A percentile compares a stretch with the other conserved stretches of the same genome.
Conservation (phyloP, 2,888 invertebrate genomes). For the Pocota personata region DNA sequence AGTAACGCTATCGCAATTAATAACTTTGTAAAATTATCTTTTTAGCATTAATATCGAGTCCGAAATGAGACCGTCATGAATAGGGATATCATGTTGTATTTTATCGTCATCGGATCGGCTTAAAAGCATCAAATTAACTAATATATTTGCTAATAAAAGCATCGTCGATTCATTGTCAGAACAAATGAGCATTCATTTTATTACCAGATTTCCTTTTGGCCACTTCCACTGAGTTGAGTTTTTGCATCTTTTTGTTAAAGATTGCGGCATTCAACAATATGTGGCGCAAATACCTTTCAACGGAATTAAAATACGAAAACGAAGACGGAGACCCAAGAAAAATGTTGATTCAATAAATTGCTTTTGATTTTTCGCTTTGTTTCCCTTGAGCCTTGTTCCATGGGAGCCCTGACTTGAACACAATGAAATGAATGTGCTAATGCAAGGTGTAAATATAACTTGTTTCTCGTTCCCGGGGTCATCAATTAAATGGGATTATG, state of each 20-base stretch:
- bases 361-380: constrained; percentile 64
- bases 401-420: constrained; percentile 36
- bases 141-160: constrained; percentile 74
- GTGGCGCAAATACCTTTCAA: constrained; percentile 62
- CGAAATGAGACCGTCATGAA: not conserved
- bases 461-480: constrained; percentile 58
- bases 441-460: constrained; percentile 73
- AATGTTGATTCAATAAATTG: constrained; percentile 72
- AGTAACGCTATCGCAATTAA: constrained; percentile 56
- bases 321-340: constrained; percentile 23
- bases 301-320: constrained; percentile 38
- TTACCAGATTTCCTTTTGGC: constrained; percentile 60
- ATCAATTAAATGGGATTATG: constrained; percentile 74
- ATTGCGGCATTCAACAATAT: constrained; percentile 21
- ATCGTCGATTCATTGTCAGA: constrained; percentile 73
- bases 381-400: constrained; percentile 40
- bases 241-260: not conserved
- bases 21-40: constrained; percentile 65
- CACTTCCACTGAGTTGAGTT: constrained; percentile 32
- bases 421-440: constrained; percentile 70
- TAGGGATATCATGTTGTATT: constrained; percentile 56
- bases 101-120: constrained; percentile 72
- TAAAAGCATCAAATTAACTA: constrained; percentile 74
- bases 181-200: constrained; percentile 74
- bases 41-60: constrained; percentile 57